Base-by-base conservation (phyloP, 2,113 vertebrate genomes). In the Scatophagus argus region DNA sequence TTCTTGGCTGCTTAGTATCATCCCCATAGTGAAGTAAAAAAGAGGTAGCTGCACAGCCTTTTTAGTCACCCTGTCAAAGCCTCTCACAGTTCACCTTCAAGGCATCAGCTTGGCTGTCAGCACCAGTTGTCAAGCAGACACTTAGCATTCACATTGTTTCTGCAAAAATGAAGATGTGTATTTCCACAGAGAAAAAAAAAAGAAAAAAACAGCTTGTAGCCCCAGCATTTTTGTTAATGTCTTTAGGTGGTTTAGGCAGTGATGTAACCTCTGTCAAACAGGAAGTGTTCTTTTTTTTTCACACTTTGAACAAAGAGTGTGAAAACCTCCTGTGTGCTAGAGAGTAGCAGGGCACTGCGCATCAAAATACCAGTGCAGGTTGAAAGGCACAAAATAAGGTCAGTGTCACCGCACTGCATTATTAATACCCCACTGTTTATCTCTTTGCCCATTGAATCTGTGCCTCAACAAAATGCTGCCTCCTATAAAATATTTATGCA, bases 331-430 rank as follows among this genome's bases (percentile, higher is more conserved):
- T 85, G 86, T 89, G 92, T 89, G 87, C 84, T 52, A 46, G 70
- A 90, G 90, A 92, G 85, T 87, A 88, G 90, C 75, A 77, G 90
- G 92, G 89, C 92, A 91, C 89, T 85, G 90, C 82, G 92, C 92
- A 89, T 92, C 86, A 90, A 95, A 94, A 93, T 92, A 94, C 90
- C 93, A 94, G 91, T 77, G 83, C 91, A 93, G 94, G 91, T 94
- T 94, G 93, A 94, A 95, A 94, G 93, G 93, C 90, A 87, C 90
- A 93, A 94, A 94, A 94, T 95, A 95, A 95, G 94, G 94, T 95
- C 94, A 95, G 94, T 94, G 92, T 94, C 93, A 93, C 93, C 87
- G 78, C 85, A 79, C 82, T 94, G 92, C 93, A 95, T 95, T 94
- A 94, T 95, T 95, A 91, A 95, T 94, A 91, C 41, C 68, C 74